A percentile compares a stretch with the other conserved stretches of the same genome.
Evolutionary conservation across 2,113 vertebrate species (phyloP).

Genomic region (Nannospalax galili): DNA sequence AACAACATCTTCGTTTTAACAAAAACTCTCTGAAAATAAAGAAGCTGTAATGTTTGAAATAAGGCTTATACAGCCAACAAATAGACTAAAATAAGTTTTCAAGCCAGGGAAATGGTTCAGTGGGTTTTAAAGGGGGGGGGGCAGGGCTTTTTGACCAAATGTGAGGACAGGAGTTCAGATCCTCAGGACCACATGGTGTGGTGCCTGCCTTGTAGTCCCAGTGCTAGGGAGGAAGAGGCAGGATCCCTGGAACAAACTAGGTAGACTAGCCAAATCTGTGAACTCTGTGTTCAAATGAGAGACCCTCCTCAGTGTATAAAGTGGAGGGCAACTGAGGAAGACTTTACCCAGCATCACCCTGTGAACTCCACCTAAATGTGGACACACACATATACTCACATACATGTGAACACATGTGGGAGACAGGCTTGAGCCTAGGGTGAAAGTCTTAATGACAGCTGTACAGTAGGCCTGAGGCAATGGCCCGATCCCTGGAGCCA

Average conservation of each 20-base stretch:
- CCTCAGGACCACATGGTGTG: not conserved
- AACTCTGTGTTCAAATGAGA: not conserved
- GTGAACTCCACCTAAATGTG: too few relatives aligned
- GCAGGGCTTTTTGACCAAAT: too few relatives aligned
- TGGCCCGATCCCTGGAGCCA: too few relatives aligned
- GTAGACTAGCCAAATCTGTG: not conserved
- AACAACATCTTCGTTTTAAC: constrained; percentile 28
- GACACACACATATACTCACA: not conserved
- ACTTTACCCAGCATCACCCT: not conserved
- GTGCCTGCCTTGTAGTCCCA: not conserved
- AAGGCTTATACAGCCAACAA: not conserved
- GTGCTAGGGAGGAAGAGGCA: too few relatives aligned
- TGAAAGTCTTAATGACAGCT: too few relatives aligned
- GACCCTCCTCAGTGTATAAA: not conserved
- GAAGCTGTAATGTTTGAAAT: constrained; percentile 35
- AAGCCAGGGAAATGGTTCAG: not conserved
- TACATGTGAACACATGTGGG: not conserved
- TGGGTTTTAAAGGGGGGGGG: not conserved
- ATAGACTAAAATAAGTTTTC: not conserved
- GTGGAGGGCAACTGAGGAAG: not conserved
- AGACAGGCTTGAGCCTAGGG: too few relatives aligned
- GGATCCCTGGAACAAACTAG: not conserved
- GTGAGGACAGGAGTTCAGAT: not conserved
- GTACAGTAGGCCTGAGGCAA: too few relatives aligned
- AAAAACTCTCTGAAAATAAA: constrained; percentile 26